Evolutionary conservation across 2,113 vertebrate genomes (phyloP).

Genomic region (Sebastes schlegelii): DNA sequence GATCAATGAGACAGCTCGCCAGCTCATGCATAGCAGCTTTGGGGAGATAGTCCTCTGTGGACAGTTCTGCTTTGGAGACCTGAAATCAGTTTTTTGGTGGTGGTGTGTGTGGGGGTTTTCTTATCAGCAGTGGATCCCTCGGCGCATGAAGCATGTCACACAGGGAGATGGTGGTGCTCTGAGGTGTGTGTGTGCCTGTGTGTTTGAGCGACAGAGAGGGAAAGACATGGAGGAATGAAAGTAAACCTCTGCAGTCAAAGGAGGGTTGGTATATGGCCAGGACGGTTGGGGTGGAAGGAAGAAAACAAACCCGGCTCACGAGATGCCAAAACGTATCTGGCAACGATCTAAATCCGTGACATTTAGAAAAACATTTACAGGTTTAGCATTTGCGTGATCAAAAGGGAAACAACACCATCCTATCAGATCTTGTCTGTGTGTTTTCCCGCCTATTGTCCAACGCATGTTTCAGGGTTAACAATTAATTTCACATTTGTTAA

Average conservation of each 20-base stretch:
- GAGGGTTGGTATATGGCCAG: not conserved
- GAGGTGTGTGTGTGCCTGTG: constrained; percentile 37
- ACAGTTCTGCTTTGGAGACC: constrained; percentile 80
- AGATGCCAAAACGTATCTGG: not conserved
- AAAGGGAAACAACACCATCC: not conserved
- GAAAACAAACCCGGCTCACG: constrained; percentile 16
- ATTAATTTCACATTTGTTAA: constrained; percentile 48
- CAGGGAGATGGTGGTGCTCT: constrained; percentile 50
- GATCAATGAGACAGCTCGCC: constrained; percentile 81
- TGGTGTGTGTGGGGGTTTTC: constrained; percentile 45
- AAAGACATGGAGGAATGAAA: constrained; percentile 40
- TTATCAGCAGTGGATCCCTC: constrained; percentile 72
- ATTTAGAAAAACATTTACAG: constrained; percentile 22
- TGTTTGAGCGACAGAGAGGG: constrained; percentile 43
- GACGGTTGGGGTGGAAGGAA: not conserved
- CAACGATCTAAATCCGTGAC: not conserved
- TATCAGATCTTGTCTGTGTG: not conserved
- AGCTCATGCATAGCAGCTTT: constrained; percentile 79
- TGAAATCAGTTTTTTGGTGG: constrained; percentile 72
- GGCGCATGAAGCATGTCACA: constrained; percentile 70
- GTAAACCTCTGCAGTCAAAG: constrained; percentile 32
- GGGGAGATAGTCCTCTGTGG: constrained; percentile 77
- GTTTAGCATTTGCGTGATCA: not conserved
- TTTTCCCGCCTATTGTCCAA: not conserved
- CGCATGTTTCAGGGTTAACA: constrained; percentile 18